These are phyloP conservation scores for Oncorhynchus clarkii DNA, from an alignment of 2,113 vertebrate genomes.

Conservation along the genomic window DNA sequence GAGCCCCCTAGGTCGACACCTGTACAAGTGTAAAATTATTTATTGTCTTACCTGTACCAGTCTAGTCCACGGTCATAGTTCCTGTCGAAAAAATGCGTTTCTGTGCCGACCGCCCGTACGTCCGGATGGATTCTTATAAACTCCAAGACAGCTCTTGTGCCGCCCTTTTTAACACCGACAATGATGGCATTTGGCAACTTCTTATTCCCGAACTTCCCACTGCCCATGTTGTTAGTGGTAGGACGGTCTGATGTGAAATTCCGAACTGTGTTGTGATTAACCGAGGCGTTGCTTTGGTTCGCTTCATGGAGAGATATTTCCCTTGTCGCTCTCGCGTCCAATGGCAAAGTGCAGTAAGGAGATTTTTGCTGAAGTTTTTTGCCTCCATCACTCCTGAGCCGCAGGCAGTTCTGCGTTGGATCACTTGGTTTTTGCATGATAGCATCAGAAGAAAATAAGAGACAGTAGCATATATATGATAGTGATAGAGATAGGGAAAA, in stretches of 20 bases:
- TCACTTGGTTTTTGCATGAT: constrained; percentile 69
- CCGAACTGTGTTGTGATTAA: constrained; percentile 22
- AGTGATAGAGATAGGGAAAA: constrained; percentile 79
- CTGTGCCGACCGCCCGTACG: constrained; percentile 87
- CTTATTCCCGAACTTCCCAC: constrained; percentile 77
- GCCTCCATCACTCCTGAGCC: constrained; percentile 53
- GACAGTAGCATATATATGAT: constrained; percentile 82
- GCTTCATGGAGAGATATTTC: constrained; percentile 30
- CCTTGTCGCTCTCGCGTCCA: constrained; percentile 35
- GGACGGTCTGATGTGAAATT: constrained; percentile 49
- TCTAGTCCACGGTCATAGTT: constrained; percentile 89
- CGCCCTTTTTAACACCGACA: constrained; percentile 92
- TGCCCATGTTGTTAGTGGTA: constrained; percentile 31
- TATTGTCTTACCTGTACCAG: constrained; percentile 87
- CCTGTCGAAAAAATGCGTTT: constrained; percentile 93
- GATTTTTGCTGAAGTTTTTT: constrained; percentile 76
- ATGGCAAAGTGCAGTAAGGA: constrained; percentile 57
- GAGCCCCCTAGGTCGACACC: too few species aligned
- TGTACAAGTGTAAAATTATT: background rate
- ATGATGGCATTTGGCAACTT: constrained; percentile 89
- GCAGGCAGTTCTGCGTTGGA: constrained; percentile 67
- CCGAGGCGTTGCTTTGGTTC: constrained; percentile 36
- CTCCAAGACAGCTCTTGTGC: constrained; percentile 90
- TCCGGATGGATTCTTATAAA: constrained; percentile 90
- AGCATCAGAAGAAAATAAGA: constrained; percentile 74